phyloP scores from a whole-genome alignment of 2,888 invertebrate genomes.

The Lasioglossum calceatum region DNA sequence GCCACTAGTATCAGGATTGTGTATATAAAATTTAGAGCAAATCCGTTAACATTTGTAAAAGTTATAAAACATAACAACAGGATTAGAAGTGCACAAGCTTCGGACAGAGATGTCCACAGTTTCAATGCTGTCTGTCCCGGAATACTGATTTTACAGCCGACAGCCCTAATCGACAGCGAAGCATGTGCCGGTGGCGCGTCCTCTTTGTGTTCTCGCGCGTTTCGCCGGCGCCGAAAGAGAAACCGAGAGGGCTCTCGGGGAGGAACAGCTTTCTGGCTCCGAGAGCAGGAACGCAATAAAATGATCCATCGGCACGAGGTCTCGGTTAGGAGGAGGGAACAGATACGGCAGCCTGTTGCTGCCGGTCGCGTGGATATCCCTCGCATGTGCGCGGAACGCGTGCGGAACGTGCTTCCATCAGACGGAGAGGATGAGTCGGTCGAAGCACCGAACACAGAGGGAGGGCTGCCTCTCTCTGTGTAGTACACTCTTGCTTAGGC shows the following conservation, averaged over 20 bases:
- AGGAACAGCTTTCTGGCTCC: constrained; percentile 63
- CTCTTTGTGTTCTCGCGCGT: constrained; percentile 35
- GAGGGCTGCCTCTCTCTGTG: constrained; percentile 53
- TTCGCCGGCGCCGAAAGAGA: constrained; percentile 1
- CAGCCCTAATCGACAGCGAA: not conserved
- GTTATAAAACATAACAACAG: too few relatives aligned
- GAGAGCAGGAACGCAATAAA: constrained; percentile 73
- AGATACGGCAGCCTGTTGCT: constrained; percentile 81
- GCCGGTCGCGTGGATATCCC: constrained; percentile 77
- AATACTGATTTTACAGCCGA: not conserved
- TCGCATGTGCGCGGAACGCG: constrained; percentile 66
- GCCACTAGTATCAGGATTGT: too few relatives aligned
- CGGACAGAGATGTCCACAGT: not conserved
- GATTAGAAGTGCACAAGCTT: too few relatives aligned
- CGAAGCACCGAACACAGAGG: constrained; percentile 52
- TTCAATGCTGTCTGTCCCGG: not conserved
- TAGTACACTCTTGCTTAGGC: constrained; percentile 51
- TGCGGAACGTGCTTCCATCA: constrained; percentile 53
- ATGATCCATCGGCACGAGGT: constrained; percentile 73
- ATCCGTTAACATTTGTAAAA: too few relatives aligned
- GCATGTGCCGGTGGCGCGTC: not conserved
- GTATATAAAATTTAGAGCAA: too few relatives aligned
- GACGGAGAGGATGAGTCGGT: constrained; percentile 60
- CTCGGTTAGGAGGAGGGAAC: constrained; percentile 52
- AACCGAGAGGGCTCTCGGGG: not conserved